These are phyloP conservation scores for Heliconius sara DNA, from an alignment of 2,888 invertebrate species.

Conservation along the genomic window DNA sequence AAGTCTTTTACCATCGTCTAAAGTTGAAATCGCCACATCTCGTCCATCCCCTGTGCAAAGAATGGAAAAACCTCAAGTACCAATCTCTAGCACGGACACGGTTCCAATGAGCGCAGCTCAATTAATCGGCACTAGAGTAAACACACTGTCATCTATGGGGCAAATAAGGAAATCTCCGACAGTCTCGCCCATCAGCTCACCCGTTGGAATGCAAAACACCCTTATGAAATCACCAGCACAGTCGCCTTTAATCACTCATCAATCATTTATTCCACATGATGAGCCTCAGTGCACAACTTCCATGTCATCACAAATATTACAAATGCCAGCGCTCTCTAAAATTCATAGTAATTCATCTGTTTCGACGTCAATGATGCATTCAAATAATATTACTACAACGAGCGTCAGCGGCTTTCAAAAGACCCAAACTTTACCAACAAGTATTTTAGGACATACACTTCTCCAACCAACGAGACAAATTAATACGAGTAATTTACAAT, in stretches of 20 bases:
- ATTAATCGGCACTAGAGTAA: conserved; percentile 72
- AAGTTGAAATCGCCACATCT: conserved; percentile 74
- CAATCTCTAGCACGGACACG: conserved; percentile 61
- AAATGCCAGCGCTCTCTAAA: conserved; percentile 81
- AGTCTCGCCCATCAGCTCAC: conserved; percentile 76
- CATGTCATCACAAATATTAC: conserved; percentile 74
- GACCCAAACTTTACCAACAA: conserved; percentile 70
- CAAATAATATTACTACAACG: conserved; percentile 70
- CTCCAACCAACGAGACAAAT: conserved; percentile 77
- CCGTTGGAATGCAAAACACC: conserved; percentile 66
- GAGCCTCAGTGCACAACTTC: conserved; percentile 61
- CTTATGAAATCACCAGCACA: conserved; percentile 77
- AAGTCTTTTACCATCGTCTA: conserved; percentile 78
- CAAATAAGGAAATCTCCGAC: conserved; percentile 78
- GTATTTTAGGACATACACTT: conserved; percentile 78
- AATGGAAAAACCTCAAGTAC: conserved; percentile 65
- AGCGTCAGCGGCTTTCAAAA: conserved; percentile 72
- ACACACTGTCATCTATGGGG: conserved; percentile 69
- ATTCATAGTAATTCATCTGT: conserved; percentile 68
- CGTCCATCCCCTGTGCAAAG: conserved; percentile 73
- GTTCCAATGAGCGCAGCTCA: conserved; percentile 73
- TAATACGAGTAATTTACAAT: conserved; percentile 65
- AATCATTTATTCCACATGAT: conserved; percentile 62
- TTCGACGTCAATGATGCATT: conserved; percentile 69
- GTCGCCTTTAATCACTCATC: conserved; percentile 71